Evolutionary conservation across 2,113 vertebrate species (phyloP).

Genomic region (Boulengeromyrus knoepffleri): DNA sequence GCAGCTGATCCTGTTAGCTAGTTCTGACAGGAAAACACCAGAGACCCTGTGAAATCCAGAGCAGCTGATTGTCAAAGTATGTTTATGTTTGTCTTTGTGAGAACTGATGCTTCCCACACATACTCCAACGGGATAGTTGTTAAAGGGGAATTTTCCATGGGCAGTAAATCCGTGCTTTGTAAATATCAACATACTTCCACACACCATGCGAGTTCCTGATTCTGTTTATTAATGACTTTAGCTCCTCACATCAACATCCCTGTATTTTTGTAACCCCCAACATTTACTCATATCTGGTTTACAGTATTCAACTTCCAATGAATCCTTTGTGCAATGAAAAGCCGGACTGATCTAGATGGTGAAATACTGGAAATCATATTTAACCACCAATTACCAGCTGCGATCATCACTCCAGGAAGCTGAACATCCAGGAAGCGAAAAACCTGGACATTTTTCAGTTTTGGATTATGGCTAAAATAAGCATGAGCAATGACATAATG

Average conservation of each 20-base stretch:
- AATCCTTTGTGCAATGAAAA: background rate
- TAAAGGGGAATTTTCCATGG: background rate
- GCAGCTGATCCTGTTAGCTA: slow-evolving; percentile 16
- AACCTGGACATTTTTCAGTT: background rate
- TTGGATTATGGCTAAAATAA: background rate
- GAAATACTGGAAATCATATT: background rate
- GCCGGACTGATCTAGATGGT: background rate
- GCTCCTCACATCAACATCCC: background rate
- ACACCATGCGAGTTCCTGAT: background rate
- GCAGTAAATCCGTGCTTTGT: background rate
- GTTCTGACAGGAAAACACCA: background rate
- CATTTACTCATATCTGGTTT: background rate
- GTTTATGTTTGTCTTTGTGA: background rate
- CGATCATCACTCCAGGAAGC: background rate
- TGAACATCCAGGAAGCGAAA: too few species aligned
- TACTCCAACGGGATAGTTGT: background rate
- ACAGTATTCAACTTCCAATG: background rate
- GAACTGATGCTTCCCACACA: background rate
- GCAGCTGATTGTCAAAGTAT: background rate
- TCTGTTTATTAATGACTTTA: background rate
- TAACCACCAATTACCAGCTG: background rate
- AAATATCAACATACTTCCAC: background rate
- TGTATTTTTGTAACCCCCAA: background rate
- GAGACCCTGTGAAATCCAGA: background rate
- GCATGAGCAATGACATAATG: background rate